phyloP scores from a whole-genome alignment of 2,797 vertebrate genomes.

The Threskiornis aethiopicus region DNA sequence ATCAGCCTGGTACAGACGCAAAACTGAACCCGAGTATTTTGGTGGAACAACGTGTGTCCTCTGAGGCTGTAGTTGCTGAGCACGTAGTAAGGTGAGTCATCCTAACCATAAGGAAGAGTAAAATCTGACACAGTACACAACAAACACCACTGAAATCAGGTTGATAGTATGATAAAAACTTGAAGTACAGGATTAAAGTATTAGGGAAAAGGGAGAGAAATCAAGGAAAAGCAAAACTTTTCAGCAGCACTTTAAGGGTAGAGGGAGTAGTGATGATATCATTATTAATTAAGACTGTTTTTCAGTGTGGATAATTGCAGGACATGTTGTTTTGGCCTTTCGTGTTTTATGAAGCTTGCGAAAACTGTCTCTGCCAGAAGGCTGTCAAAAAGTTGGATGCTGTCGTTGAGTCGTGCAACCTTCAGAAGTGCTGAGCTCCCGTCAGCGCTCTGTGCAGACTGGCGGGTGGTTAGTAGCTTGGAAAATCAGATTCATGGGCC shows the following conservation, averaged over 20 bases:
- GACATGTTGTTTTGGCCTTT: slow-evolving; percentile 9
- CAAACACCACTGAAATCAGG: neutral
- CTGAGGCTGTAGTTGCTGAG: neutral
- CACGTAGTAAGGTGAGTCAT: neutral
- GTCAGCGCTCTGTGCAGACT: neutral
- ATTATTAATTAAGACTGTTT: slow-evolving; percentile 7
- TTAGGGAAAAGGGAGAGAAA: neutral
- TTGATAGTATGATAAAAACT: neutral
- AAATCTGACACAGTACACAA: neutral
- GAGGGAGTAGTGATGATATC: neutral
- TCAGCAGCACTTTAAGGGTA: neutral
- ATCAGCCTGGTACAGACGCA: neutral
- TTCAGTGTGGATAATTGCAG: slow-evolving; percentile 8
- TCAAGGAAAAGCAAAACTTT: neutral
- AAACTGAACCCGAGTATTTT: neutral
- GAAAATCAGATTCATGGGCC: slow-evolving; percentile 25
- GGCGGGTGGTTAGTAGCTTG: neutral
- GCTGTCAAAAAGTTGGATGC: slow-evolving; percentile 36
- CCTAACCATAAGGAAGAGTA: neutral
- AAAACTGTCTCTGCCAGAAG: neutral
- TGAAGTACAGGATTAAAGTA: neutral
- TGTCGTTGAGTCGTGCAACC: neutral
- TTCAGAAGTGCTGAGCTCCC: neutral
- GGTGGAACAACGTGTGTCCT: neutral
- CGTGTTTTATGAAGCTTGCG: neutral